phyloP scores from a whole-genome alignment of 2,113 vertebrate genomes.

The pig (Sus scrofa) region T2T-Sscrofa CM000812.6:7260001-7260500 shows the following conservation, averaged over 20 bases:
- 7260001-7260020: too few relatives aligned
- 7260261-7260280: not conserved
- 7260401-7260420: too few relatives aligned
- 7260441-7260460: too few relatives aligned
- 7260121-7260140: not conserved
- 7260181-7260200: constrained; percentile 47
- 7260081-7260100: not conserved
- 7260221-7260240: not conserved
- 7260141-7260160: constrained; percentile 2
- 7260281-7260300: not conserved
- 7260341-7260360: not conserved
- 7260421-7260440: too few relatives aligned
- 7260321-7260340: too few relatives aligned
- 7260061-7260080: not conserved
- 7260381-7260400: too few relatives aligned
- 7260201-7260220: not conserved
- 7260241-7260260: too few relatives aligned
- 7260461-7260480: too few relatives aligned
- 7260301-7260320: too few relatives aligned
- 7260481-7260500: too few relatives aligned
- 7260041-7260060: not conserved
- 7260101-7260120: not conserved
- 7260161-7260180: not conserved
- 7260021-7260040: not conserved
- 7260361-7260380: not conserved